Conservation (phyloP, 2,113 vertebrate genomes). For the Lagopus muta region DNA sequence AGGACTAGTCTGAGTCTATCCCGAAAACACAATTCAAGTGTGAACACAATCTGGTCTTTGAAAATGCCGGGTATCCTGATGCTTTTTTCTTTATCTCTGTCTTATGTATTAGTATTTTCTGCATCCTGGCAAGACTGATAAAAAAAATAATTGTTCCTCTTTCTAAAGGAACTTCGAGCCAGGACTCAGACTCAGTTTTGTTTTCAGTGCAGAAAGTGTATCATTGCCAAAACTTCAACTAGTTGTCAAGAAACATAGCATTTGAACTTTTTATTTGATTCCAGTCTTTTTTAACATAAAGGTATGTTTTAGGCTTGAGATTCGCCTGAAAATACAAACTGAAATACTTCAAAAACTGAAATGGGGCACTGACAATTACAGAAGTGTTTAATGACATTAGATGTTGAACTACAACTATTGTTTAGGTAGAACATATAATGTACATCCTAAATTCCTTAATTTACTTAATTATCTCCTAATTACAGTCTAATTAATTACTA, state of each 20-base stretch:
- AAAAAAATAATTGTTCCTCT: not conserved
- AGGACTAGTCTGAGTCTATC: not conserved
- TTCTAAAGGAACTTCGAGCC: not conserved
- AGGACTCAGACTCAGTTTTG: not conserved
- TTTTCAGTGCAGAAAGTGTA: not conserved
- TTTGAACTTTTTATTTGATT: not conserved
- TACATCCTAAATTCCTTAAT: slow-evolving; percentile 39
- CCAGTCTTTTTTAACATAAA: not conserved
- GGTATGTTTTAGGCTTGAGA: not conserved
- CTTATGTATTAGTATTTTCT: not conserved
- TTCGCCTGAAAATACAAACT: not conserved
- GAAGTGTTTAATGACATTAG: slow-evolving; percentile 10
- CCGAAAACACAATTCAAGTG: not conserved
- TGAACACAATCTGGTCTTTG: not conserved
- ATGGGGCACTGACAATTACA: not conserved
- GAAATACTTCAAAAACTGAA: not conserved
- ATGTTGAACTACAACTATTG: slow-evolving; percentile 37
- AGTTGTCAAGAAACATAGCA: not conserved
- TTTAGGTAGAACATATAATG: slow-evolving; percentile 8
- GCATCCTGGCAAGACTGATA: not conserved
- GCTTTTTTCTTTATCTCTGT: not conserved
- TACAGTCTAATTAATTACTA: slow-evolving; percentile 62
- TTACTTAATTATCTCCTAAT: slow-evolving; percentile 62
- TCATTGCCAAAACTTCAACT: not conserved
- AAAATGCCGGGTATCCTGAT: not conserved